These are phyloP conservation scores for Aphaenogaster floridana DNA, from an alignment of 1,140 invertebrate genomes.

Conservation along the genomic window DNA sequence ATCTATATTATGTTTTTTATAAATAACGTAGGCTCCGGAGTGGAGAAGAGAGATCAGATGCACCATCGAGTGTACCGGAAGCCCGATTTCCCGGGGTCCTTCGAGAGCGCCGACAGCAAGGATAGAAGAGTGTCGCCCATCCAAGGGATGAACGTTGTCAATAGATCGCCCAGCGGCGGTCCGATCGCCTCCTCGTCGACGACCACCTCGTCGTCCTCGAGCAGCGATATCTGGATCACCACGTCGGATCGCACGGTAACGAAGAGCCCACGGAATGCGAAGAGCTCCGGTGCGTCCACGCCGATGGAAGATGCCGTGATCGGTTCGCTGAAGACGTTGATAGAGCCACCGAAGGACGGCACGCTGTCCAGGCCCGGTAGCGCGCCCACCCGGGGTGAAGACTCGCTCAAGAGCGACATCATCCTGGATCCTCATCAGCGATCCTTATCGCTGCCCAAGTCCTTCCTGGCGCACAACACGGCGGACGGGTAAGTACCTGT, in stretches of 20 bases:
- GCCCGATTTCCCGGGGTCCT: conserved; percentile 69
- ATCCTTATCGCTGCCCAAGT: conserved; percentile 89
- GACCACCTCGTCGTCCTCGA: conserved; percentile 86
- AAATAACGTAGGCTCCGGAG: conserved; percentile 57
- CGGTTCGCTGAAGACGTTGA: conserved; percentile 81
- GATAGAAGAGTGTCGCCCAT: conserved; percentile 84
- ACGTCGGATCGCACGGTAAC: conserved; percentile 87
- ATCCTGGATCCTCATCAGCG: conserved; percentile 87
- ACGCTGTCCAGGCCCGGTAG: conserved; percentile 87
- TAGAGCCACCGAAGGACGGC: conserved; percentile 81
- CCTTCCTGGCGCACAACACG: conserved; percentile 87
- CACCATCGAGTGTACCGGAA: conserved; percentile 71
- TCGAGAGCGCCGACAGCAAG: conserved; percentile 68
- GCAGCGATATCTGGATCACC: conserved; percentile 88
- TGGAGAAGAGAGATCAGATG: conserved; percentile 62
- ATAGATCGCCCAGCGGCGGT: conserved; percentile 80
- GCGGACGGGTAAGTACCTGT: conserved; percentile 79
- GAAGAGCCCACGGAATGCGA: conserved; percentile 85
- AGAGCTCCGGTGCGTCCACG: conserved; percentile 87
- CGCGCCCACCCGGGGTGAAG: conserved; percentile 85
- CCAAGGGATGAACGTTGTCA: conserved; percentile 78
- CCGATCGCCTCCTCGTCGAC: conserved; percentile 79
- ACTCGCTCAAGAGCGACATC: conserved; percentile 78
- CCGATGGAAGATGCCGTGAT: conserved; percentile 85
- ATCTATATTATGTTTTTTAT: background rate